phyloP scores from a whole-genome alignment of 2,797 vertebrate species.

The Melanogrammus aeglefinus region DNA sequence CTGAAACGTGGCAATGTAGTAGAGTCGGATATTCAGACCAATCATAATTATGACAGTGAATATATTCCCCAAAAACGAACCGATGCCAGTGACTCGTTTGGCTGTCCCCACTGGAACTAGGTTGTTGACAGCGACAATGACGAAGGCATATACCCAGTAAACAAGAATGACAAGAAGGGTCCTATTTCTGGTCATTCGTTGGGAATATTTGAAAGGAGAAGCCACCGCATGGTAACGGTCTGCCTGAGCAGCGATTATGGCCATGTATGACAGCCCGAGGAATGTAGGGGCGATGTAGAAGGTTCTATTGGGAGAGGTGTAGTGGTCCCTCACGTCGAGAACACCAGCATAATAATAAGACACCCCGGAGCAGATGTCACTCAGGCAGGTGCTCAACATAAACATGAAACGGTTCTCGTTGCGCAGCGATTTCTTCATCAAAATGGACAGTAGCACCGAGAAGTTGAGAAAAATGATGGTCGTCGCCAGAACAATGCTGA shows the following conservation, averaged over 20 bases:
- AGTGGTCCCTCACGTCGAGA: conserved; percentile 67
- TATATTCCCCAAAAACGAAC: conserved; percentile 67
- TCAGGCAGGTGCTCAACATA: conserved; percentile 79
- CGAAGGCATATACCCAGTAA: conserved; percentile 75
- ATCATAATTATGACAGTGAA: conserved; percentile 72
- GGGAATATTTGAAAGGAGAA: conserved; percentile 68
- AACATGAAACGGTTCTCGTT: conserved; percentile 78
- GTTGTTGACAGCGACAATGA: conserved; percentile 64
- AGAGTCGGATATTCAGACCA: conserved; percentile 70
- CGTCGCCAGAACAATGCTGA: conserved; percentile 59
- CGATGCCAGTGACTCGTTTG: conserved; percentile 56
- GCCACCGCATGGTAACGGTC: conserved; percentile 75
- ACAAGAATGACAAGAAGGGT: conserved; percentile 65
- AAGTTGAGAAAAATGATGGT: conserved; percentile 68
- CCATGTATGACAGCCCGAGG: conserved; percentile 77
- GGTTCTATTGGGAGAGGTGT: conserved; percentile 64
- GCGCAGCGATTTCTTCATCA: conserved; percentile 65
- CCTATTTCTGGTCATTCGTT: conserved; percentile 64
- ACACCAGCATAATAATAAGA: conserved; percentile 75
- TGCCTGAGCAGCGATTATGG: conserved; percentile 75
- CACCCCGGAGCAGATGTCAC: conserved; percentile 74
- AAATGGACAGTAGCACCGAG: conserved; percentile 68
- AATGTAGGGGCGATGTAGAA: conserved; percentile 70
- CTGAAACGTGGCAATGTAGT: conserved; percentile 73
- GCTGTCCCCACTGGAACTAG: conserved; percentile 55